Percentiles rank a stretch among this genome's conserved stretches.
Evolutionary conservation across 1,140 invertebrate species (phyloP).

Genomic region (Riptortus pedestris): DNA sequence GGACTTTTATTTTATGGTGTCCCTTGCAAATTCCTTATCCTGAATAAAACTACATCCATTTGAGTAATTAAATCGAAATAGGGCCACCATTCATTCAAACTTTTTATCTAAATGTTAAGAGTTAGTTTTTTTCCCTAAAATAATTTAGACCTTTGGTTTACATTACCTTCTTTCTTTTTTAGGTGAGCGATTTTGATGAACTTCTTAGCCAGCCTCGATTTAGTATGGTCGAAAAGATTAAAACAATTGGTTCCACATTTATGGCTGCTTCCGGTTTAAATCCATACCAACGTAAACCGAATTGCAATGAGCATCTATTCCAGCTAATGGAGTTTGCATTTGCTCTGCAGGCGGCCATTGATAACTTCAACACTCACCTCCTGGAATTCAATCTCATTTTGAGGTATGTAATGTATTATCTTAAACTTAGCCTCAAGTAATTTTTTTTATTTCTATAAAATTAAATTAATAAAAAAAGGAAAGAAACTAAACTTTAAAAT

Average conservation of each 20-base stretch:
- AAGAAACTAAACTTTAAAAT: too few relatives aligned
- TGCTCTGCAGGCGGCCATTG: constrained; percentile 75
- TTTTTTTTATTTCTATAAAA: neutral
- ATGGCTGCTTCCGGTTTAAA: constrained; percentile 95
- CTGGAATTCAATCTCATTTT: constrained; percentile 84
- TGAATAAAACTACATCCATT: too few relatives aligned
- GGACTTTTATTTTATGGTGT: too few relatives aligned
- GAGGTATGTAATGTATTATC: too few relatives aligned
- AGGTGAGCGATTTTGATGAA: constrained; percentile 84
- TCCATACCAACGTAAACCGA: constrained; percentile 37
- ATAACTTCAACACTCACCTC: constrained; percentile 78
- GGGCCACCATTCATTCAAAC: too few relatives aligned
- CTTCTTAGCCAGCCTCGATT: constrained; percentile 71
- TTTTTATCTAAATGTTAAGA: too few relatives aligned
- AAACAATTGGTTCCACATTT: constrained; percentile 93
- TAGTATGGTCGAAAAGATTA: constrained; percentile 90
- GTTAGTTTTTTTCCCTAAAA: too few relatives aligned
- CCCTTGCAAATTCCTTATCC: too few relatives aligned
- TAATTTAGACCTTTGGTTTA: too few relatives aligned
- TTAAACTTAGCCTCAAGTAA: constrained; percentile 62
- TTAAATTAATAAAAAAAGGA: too few relatives aligned
- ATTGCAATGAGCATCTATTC: constrained; percentile 56
- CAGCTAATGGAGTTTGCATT: constrained; percentile 80
- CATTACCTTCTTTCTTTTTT: constrained; percentile 35
- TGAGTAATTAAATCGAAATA: too few relatives aligned